Evolutionary conservation across 2,888 invertebrate genomes (phyloP).

Genomic region (Torymus texanus): DNA sequence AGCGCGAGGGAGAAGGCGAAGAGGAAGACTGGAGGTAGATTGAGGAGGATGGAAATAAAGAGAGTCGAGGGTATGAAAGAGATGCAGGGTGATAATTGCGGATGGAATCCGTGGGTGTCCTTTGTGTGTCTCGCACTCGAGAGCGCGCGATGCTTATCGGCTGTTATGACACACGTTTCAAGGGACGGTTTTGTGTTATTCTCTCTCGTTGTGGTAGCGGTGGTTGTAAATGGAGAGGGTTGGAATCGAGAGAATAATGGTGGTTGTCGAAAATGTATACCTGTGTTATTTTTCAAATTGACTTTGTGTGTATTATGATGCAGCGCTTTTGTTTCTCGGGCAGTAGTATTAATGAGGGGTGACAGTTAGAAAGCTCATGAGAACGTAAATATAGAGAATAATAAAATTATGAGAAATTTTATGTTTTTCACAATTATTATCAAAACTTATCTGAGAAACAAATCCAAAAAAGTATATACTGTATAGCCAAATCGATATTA

Average conservation of each 20-base stretch:
- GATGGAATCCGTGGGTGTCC: slow-evolving; percentile 33
- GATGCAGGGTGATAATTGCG: slow-evolving; percentile 30
- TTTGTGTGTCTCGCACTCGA: slow-evolving; percentile 12
- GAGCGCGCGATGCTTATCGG: slow-evolving; percentile 25
- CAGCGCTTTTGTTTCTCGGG: too few relatives aligned
- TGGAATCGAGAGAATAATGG: slow-evolving; percentile 1
- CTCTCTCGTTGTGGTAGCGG: background rate
- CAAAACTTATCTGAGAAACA: too few relatives aligned
- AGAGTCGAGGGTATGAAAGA: slow-evolving; percentile 11
- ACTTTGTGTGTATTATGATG: too few relatives aligned
- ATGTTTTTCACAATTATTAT: too few relatives aligned
- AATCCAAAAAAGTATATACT: too few relatives aligned
- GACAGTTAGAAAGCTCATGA: too few relatives aligned
- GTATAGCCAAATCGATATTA: too few relatives aligned
- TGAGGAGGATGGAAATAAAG: slow-evolving; percentile 36
- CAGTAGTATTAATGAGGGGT: too few relatives aligned
- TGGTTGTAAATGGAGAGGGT: background rate
- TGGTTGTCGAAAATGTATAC: too few relatives aligned
- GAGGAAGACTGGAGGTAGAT: slow-evolving; percentile 2
- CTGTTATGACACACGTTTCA: slow-evolving; percentile 41
- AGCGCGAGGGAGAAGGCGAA: background rate
- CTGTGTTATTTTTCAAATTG: too few relatives aligned
- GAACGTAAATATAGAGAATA: too few relatives aligned
- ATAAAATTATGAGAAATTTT: too few relatives aligned
- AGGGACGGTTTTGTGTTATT: slow-evolving; percentile 5